phyloP scores from a whole-genome alignment of 2,888 invertebrate species.

The Scaptomyza caliginosa region DNA sequence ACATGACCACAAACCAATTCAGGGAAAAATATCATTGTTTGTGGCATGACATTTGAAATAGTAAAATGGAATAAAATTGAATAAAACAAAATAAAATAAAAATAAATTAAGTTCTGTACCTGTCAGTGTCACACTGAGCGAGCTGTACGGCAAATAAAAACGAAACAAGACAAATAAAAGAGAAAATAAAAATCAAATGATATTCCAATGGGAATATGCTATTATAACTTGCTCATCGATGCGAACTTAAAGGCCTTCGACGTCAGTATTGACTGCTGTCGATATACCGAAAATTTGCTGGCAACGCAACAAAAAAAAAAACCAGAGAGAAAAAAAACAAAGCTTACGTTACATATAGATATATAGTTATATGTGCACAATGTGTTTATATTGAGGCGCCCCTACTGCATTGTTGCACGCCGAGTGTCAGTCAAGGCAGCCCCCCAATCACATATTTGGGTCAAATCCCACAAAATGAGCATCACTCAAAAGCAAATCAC shows the following conservation, averaged over 20 bases:
- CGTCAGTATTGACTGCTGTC: slow-evolving; percentile 31
- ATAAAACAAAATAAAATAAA: neutral
- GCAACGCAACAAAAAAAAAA: slow-evolving; percentile 27
- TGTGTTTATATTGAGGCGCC: slow-evolving; percentile 45
- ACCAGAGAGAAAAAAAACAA: neutral
- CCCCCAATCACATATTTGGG: slow-evolving; percentile 38
- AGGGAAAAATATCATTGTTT: neutral
- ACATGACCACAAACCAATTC: neutral
- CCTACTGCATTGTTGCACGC: slow-evolving; percentile 47
- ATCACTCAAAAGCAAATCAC: slow-evolving; percentile 56
- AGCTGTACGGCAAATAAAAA: neutral
- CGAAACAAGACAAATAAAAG: neutral
- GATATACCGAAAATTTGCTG: slow-evolving; percentile 34
- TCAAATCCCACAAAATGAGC: slow-evolving; percentile 56
- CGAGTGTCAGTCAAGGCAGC: slow-evolving; percentile 5
- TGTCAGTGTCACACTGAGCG: neutral
- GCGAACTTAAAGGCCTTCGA: slow-evolving; percentile 16
- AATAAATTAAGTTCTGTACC: slow-evolving; percentile 8
- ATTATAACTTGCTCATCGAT: slow-evolving; percentile 3
- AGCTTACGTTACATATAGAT: slow-evolving; percentile 22
- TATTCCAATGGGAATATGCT: slow-evolving; percentile 3
- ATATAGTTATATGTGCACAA: slow-evolving; percentile 44
- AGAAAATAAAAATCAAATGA: neutral
- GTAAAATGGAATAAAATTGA: neutral
- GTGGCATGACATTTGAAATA: neutral